Evolutionary conservation across 2,888 invertebrate genomes (phyloP), one percentile per base, ranked within the genome.

Genomic region (Mesoligia furuncula): DNA sequence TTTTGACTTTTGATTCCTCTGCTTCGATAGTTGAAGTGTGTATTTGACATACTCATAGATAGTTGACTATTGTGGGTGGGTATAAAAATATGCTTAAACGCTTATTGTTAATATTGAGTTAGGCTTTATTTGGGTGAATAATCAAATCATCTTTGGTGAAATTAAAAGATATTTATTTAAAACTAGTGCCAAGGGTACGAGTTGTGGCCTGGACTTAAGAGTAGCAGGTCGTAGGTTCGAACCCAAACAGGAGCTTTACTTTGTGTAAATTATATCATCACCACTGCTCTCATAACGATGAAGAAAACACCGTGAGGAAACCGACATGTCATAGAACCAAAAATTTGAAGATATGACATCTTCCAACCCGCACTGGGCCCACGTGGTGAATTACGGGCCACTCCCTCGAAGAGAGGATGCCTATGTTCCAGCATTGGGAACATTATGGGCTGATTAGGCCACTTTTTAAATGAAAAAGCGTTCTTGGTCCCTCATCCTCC

Each of bases 41-140:
- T 83, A 69, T 45, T 80, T 80, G 65, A 39, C 83, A 77, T n/a
- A n/a, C n/a, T n/a, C n/a, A n/a, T 51, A 69, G 36, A 83, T 83
- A 20, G 1, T 39, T 24, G 27, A 59, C 9, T 27, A 31, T 57
- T 65, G 51, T 83, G 48, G n/a, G 68, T 68, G 36, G 70, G 36
- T 77, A 67, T 8, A 67, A 62, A 82, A 82, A 82, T 77, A 80
- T 42, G 27, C n/a, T 65, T 65, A 6, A 17, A 51, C 24, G 24
- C 11, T 27, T 42, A 68, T 76, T 81, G n/a, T 66, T 11, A 1
- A 0, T 39, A 57, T 51, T 45, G 31, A 24, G 20, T 68, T 1
- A 54, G 39, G 17, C n/a, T 79, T 45, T 31, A 20, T 59, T 2
- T 24, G 20, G 42, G 11, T 51, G 27, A 59, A 61, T 31, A 59